These are phyloP conservation scores for Octodon degus DNA, from an alignment of 2,113 vertebrate species.

Conservation along the genomic window DNA sequence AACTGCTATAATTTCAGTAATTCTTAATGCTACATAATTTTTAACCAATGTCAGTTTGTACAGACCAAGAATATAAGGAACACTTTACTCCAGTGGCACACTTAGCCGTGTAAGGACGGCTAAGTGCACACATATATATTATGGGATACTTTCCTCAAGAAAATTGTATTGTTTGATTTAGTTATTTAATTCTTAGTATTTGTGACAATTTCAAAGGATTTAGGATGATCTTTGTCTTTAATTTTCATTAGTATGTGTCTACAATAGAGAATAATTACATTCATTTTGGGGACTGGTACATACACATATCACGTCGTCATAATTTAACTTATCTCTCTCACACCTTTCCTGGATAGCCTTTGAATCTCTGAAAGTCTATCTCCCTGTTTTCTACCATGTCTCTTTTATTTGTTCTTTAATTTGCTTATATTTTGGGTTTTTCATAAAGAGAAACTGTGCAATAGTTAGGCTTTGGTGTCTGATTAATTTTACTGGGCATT, in stretches of 20 bases:
- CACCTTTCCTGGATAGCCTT: neutral
- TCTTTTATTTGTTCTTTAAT: neutral
- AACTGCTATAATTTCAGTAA: neutral
- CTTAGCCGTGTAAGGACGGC: neutral
- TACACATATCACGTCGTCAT: neutral
- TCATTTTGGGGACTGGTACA: neutral
- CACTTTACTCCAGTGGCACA: neutral
- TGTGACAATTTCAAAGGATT: neutral
- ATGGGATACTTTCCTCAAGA: neutral
- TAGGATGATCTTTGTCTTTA: neutral
- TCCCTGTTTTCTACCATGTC: neutral
- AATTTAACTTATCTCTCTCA: neutral
- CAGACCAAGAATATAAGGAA: neutral
- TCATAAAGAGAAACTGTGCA: neutral
- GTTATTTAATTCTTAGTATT: neutral
- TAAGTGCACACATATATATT: neutral
- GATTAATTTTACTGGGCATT: neutral
- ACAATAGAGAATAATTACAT: neutral
- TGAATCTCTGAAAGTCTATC: neutral
- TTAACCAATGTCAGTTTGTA: neutral
- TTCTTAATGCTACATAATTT: constrained; percentile 20
- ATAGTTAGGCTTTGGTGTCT: neutral
- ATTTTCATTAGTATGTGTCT: neutral
- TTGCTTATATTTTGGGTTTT: neutral
- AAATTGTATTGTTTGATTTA: neutral